These are phyloP conservation scores for Andrena flavipes DNA, from an alignment of 2,888 invertebrate genomes.

Conservation along the genomic window DNA sequence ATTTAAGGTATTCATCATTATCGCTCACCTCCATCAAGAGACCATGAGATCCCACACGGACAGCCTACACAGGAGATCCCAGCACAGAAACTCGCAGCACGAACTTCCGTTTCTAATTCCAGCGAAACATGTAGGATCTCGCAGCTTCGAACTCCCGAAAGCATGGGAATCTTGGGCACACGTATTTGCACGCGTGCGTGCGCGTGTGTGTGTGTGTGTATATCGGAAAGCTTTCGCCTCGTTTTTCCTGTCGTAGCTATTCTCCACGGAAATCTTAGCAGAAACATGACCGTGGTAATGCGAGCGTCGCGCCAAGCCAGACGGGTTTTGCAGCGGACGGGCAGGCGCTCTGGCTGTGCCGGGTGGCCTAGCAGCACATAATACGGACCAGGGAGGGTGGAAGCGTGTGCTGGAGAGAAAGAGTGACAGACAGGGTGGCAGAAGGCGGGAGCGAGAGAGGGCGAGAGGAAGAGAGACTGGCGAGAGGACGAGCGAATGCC, in stretches of 20 bases:
- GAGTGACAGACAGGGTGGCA: conserved; percentile 9
- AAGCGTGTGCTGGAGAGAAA: conserved; percentile 30
- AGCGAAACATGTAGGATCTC: conserved; percentile 29
- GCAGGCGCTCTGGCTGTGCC: conserved; percentile 65
- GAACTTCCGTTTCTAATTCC: conserved; percentile 45
- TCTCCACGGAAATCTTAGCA: conserved; percentile 59
- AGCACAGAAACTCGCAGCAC: conserved; percentile 10
- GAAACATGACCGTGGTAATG: conserved; percentile 62
- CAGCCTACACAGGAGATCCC: background rate
- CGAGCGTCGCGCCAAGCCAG: conserved; percentile 70
- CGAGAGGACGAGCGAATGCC: conserved; percentile 72
- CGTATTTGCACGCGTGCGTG: background rate
- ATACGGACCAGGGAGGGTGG: conserved; percentile 18
- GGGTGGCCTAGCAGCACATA: conserved; percentile 63
- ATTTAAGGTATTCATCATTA: background rate
- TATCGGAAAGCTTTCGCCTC: conserved; percentile 26
- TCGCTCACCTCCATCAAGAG: background rate
- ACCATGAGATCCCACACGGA: background rate
- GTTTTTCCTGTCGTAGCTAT: conserved; percentile 37
- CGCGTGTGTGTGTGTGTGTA: no score
- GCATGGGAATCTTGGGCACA: background rate
- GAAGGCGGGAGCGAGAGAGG: conserved; percentile 37
- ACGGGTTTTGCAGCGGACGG: conserved; percentile 73
- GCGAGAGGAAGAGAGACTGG: conserved; percentile 37
- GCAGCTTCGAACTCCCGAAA: conserved; percentile 6